These are phyloP conservation scores for Nesidiocoris tenuis DNA, from an alignment of 2,888 invertebrate genomes.

Conservation along the genomic window DNA sequence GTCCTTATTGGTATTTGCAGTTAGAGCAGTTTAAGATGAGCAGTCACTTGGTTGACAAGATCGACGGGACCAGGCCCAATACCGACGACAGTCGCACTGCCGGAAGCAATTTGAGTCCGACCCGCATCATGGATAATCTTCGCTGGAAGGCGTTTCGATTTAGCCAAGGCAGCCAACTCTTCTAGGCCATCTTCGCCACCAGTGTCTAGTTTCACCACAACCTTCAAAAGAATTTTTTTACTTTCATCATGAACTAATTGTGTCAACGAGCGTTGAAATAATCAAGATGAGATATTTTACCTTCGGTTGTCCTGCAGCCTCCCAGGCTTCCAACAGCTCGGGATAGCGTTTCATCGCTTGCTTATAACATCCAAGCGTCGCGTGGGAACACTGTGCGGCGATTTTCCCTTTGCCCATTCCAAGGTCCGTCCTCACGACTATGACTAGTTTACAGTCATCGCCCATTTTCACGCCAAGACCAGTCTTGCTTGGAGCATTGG, in stretches of 20 bases:
- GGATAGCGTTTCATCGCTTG: slow-evolving; percentile 56
- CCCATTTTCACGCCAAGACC: slow-evolving; percentile 8
- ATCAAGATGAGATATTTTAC: neutral
- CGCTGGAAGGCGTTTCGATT: slow-evolving; percentile 5
- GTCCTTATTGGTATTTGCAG: too few species aligned
- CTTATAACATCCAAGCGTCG: slow-evolving; percentile 69
- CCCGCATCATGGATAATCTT: slow-evolving; percentile 84
- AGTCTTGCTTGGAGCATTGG: neutral
- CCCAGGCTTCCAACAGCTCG: slow-evolving; percentile 63
- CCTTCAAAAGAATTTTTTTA: too few species aligned
- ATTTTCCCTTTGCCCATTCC: slow-evolving; percentile 76
- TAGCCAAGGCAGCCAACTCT: slow-evolving; percentile 56
- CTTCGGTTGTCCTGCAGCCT: slow-evolving; percentile 69
- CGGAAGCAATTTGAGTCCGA: slow-evolving; percentile 85
- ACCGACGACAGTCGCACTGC: slow-evolving; percentile 85
- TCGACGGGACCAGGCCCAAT: slow-evolving; percentile 85
- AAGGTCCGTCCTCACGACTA: slow-evolving; percentile 73
- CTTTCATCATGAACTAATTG: neutral
- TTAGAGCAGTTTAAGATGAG: slow-evolving; percentile 82
- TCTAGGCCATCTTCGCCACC: slow-evolving; percentile 65
- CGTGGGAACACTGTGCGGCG: slow-evolving; percentile 79
- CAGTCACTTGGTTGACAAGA: slow-evolving; percentile 77
- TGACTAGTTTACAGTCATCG: slow-evolving; percentile 63
- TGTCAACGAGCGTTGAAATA: neutral
- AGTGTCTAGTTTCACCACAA: slow-evolving; percentile 28